These are phyloP conservation scores for Notarius lentiginosus DNA, from an alignment of 2,113 vertebrate genomes.

Conservation along the genomic window DNA sequence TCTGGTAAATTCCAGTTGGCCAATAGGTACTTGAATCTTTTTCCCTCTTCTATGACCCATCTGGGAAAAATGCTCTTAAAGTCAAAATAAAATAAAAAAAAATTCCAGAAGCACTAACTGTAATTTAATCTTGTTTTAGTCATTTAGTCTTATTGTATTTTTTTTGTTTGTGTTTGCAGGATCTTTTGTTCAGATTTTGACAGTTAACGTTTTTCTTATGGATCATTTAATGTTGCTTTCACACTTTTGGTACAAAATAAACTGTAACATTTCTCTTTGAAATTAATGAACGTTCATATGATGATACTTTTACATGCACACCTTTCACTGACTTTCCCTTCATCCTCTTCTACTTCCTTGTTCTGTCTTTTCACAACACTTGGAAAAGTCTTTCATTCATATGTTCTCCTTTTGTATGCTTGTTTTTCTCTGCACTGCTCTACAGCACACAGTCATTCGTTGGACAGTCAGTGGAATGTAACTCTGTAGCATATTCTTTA, in stretches of 20 bases:
- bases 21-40: background rate
- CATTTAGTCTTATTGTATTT: background rate
- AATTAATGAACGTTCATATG: conserved; percentile 26
- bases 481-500: conserved; percentile 71
- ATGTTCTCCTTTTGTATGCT: background rate
- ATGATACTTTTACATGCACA: conserved; percentile 37
- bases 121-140: background rate
- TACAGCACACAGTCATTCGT: conserved; percentile 79
- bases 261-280: background rate
- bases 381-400: conserved; percentile 3
- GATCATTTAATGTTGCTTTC: background rate
- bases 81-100: background rate
- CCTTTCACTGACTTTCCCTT: background rate
- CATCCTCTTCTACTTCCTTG: background rate
- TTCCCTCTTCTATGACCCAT: background rate
- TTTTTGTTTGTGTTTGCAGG: background rate
- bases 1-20: background rate
- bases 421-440: conserved; percentile 21
- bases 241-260: background rate
- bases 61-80: background rate
- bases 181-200: background rate
- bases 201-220: background rate
- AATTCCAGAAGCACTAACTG: background rate
- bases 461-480: conserved; percentile 52
- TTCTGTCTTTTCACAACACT: background rate